These are phyloP conservation scores for Sceloporus undulatus DNA, from an alignment of 2,113 vertebrate species.

Conservation along the genomic window DNA sequence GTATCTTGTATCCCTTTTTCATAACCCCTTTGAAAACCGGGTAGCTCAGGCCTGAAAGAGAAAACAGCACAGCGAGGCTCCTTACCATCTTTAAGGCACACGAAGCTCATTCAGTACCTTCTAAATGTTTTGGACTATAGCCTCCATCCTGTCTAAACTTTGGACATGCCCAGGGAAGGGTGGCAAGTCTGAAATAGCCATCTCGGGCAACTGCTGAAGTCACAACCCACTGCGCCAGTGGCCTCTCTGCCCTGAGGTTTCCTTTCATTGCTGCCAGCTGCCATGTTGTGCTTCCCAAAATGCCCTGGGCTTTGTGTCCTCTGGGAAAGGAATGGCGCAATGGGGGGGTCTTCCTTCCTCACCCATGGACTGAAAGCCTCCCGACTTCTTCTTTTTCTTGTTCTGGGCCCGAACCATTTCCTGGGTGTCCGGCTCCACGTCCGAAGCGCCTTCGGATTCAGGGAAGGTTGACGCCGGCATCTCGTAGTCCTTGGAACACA, in stretches of 20 bases:
- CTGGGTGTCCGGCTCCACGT: conserved; percentile 88
- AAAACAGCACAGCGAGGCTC: not conserved
- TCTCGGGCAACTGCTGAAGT: no score
- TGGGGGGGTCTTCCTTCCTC: conserved; percentile 30
- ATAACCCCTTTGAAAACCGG: conserved; percentile 94
- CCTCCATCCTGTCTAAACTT: no score
- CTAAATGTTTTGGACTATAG: no score
- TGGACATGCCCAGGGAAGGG: no score
- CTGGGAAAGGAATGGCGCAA: no score
- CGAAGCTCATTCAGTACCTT: not conserved
- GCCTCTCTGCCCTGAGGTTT: no score
- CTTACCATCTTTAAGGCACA: not conserved
- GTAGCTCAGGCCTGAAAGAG: conserved; percentile 89
- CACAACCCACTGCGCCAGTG: no score
- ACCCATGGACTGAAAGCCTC: conserved; percentile 99
- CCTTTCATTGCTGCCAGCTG: no score
- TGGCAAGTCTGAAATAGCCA: no score
- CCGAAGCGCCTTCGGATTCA: conserved; percentile 77
- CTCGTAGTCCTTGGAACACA: conserved; percentile 3
- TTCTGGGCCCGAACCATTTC: conserved; percentile 93
- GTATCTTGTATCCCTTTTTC: conserved; percentile 98
- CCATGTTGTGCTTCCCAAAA: no score
- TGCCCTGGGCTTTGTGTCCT: no score
- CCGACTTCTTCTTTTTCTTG: conserved; percentile 98
- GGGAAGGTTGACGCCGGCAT: conserved; percentile 82